Conservation (phyloP, 2,797 vertebrate genomes). For the Eulemur albifrons region DNA sequence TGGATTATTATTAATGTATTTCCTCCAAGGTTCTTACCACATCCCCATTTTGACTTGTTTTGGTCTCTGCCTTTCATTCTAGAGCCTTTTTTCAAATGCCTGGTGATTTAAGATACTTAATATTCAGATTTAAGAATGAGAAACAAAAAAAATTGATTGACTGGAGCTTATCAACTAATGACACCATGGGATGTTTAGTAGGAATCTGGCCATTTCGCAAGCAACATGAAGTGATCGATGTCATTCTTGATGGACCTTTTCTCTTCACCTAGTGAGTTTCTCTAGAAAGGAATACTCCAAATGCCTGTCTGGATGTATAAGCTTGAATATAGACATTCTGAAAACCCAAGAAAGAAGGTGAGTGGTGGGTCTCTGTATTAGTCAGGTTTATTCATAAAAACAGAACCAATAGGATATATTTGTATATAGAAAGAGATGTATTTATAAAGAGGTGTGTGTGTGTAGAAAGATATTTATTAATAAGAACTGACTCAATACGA, state of each 20-base stretch:
- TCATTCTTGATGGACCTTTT: not conserved
- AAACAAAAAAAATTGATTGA: not conserved
- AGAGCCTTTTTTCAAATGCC: not conserved
- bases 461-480: not conserved
- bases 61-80: not conserved
- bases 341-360: not conserved
- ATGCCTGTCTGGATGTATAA: not conserved
- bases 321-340: not conserved
- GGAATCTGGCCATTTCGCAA: not conserved
- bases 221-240: not conserved
- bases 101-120: not conserved
- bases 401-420: not conserved
- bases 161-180: not conserved
- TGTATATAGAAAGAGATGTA: not conserved
- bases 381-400: not conserved
- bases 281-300: not conserved
- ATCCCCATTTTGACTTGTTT: not conserved
- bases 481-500: not conserved
- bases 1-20: not conserved
- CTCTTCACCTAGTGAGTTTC: not conserved
- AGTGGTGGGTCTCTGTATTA: not conserved
- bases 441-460: not conserved
- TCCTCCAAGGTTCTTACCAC: not conserved
- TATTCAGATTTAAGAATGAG: not conserved
- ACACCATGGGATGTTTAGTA: not conserved